Evolutionary conservation across 2,888 invertebrate species (phyloP).

Genomic region (Spodoptera exigua): DNA sequence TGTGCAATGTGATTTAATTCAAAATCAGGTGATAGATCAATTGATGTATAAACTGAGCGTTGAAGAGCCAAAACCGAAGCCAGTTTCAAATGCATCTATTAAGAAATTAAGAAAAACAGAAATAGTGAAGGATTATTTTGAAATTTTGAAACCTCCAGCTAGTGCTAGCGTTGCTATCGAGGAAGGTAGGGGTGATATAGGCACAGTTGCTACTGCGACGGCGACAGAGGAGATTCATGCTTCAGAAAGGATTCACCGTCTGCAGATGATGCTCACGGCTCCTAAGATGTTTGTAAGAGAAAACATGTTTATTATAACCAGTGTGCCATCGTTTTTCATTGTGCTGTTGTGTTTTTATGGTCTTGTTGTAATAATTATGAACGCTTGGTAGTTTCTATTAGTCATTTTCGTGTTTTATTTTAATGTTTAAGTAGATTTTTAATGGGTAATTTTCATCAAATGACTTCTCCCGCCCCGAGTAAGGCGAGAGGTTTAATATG

Average conservation of each 20-base stretch:
- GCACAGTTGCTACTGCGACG: conserved; percentile 59
- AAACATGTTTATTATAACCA: conserved; percentile 73
- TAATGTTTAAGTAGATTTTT: neutral
- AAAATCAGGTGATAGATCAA: conserved; percentile 73
- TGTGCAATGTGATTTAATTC: conserved; percentile 74
- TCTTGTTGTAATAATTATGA: conserved; percentile 67
- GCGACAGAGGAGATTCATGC: conserved; percentile 40
- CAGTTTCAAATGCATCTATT: conserved; percentile 34
- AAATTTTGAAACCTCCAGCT: conserved; percentile 62
- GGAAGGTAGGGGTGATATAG: conserved; percentile 57
- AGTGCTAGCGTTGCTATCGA: conserved; percentile 33
- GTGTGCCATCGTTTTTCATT: conserved; percentile 77
- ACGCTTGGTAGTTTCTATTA: conserved; percentile 60
- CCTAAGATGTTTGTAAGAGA: conserved; percentile 69
- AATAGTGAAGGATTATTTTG: conserved; percentile 63
- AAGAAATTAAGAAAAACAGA: conserved; percentile 58
- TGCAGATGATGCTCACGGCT: conserved; percentile 47
- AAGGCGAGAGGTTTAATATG: too few relatives aligned
- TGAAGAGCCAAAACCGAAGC: conserved; percentile 49
- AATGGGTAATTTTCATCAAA: neutral
- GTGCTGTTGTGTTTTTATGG: conserved; percentile 72
- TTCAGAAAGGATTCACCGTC: conserved; percentile 20
- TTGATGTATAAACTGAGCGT: conserved; percentile 66
- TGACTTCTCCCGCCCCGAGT: neutral
- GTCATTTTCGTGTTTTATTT: conserved; percentile 19